Percentiles rank a stretch among this genome's conserved stretches.
These are phyloP conservation scores for Papilio polyxenes DNA, from an alignment of 1,140 invertebrate genomes.

Conservation along the genomic window DNA sequence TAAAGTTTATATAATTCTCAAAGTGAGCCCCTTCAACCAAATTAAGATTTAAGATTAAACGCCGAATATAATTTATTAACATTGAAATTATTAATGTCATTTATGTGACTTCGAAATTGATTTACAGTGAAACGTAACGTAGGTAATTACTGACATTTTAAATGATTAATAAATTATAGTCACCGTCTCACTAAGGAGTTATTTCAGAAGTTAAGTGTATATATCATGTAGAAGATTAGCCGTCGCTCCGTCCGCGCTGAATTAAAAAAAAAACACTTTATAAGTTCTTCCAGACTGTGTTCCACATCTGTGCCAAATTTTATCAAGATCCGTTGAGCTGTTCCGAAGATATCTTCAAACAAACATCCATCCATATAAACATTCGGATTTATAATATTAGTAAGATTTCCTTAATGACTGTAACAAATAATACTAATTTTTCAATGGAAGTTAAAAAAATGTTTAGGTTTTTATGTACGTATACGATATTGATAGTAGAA, in stretches of 20 bases:
- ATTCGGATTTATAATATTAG: no score
- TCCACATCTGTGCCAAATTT: no score
- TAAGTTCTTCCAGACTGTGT: no score
- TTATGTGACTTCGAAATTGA: not conserved
- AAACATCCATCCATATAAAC: no score
- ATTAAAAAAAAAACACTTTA: no score
- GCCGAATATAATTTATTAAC: not conserved
- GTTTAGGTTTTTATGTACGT: no score
- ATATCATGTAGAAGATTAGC: no score
- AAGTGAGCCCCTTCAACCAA: not conserved
- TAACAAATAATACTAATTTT: no score
- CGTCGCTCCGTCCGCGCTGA: no score
- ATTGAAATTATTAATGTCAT: not conserved
- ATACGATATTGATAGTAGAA: not conserved
- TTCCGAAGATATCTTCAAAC: no score
- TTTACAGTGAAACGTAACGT: not conserved
- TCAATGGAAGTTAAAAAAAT: no score
- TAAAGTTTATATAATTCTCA: slow-evolving; percentile 9
- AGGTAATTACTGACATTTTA: not conserved
- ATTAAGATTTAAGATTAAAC: slow-evolving; percentile 10
- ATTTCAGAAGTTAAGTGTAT: not conserved
- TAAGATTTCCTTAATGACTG: not conserved
- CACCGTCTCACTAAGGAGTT: not conserved
- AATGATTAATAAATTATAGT: not conserved
- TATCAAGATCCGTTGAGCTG: no score